Evolutionary conservation across 2,797 vertebrate genomes (phyloP), one percentile per base, ranked within the genome.

Genomic region (Karalla daura): DNA sequence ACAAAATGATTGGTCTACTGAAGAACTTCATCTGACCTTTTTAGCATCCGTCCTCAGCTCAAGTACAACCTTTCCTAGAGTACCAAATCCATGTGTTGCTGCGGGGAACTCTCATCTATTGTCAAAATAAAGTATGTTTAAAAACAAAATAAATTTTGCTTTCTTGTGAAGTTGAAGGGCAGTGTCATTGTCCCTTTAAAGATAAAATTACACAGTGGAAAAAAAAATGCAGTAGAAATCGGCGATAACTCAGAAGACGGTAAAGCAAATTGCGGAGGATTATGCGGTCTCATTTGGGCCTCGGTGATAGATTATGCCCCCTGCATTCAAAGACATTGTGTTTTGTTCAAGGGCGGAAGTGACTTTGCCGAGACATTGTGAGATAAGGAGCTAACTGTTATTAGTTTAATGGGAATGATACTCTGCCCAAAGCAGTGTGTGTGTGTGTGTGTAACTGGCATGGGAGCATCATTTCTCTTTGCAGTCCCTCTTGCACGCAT

Each of bases 331-430:
- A 88, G 70, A 76, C 74, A 76, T 62, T 80, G 74, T 79, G 76
- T 86, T 91, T 86, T 87, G 78, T 89, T 91, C 66, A 76, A 84
- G 81, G 86, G 83, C 75, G 73, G 75, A 87, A 84, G 81, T 88
- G 89, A 92, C 90, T 89, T 89, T 88, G 85, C 83, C 67, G 30
- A 87, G 87, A 83, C 86, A 80, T 73, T 80, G 75, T 24, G 70
- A 84, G 88, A 89, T 91, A 91, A 89, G 83, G 76, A 78, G 85
- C 84, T 75, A 86, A 86, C 83, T 73, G 67, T 86, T 88, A 88
- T 86, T 91, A 78, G 83, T 86, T 89, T 80, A 88, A 88, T 86
- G 70, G 70, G 78, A 86, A 79, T 80, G 86, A 89, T 87, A 71
- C 82, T 80, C 65, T 60, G 85, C 86, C 86, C 61, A 73, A 45